These are phyloP conservation scores for Oenanthe oenanthe DNA, from an alignment of 2,113 vertebrate genomes.

Conservation along the genomic window DNA sequence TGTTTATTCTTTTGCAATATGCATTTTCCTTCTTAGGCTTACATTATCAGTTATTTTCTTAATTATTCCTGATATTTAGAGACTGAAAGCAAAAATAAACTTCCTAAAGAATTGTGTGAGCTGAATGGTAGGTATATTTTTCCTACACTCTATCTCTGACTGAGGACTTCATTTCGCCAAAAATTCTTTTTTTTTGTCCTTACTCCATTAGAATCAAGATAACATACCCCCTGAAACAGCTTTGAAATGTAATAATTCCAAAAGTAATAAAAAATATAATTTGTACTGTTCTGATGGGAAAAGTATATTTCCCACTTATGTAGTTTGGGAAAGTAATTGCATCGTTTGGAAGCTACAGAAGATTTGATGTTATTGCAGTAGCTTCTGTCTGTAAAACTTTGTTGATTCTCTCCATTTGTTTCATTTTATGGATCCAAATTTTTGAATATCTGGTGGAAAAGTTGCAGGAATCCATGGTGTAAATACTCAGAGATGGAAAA, in stretches of 20 bases:
- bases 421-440: neutral
- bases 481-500: neutral
- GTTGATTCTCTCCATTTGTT: neutral
- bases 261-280: neutral
- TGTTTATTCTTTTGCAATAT: neutral
- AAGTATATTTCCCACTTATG: conserved; percentile 12
- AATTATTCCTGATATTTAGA: neutral
- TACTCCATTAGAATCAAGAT: neutral
- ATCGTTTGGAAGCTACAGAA: conserved; percentile 16
- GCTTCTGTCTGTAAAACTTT: neutral
- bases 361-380: neutral
- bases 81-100: neutral
- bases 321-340: conserved; percentile 18
- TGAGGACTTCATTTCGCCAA: neutral
- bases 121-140: neutral
- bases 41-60: neutral
- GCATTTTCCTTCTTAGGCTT: neutral
- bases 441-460: neutral
- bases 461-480: neutral
- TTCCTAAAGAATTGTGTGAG: neutral
- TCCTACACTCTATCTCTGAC: neutral
- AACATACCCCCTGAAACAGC: neutral
- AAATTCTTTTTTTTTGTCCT: neutral
- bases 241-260: conserved; percentile 24
- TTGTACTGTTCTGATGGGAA: neutral